Evolutionary conservation across 2,797 vertebrate genomes (phyloP).

Genomic region (Ambastaia sidthimunki): DNA sequence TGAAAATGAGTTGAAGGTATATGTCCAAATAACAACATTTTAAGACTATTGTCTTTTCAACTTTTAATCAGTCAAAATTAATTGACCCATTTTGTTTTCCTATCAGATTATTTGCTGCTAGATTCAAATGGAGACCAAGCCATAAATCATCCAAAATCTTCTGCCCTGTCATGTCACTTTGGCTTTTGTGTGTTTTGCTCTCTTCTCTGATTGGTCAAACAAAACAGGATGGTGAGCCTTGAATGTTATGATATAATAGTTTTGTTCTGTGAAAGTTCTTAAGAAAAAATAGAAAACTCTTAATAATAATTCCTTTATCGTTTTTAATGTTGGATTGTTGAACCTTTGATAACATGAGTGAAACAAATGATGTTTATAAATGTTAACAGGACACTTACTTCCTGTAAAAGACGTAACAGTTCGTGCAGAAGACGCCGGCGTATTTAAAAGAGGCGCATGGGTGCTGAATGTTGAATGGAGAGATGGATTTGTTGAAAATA

Average conservation of each 20-base stretch:
- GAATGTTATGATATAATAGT: not conserved
- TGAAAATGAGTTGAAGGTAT: too few relatives aligned
- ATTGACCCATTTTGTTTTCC: conserved; percentile 11
- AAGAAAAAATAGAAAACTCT: not conserved
- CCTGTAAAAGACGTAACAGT: conserved; percentile 20
- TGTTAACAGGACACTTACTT: conserved; percentile 28
- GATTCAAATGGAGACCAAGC: not conserved
- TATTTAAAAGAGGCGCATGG: not conserved
- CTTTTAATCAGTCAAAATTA: not conserved
- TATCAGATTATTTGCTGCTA: not conserved
- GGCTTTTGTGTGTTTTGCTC: conserved; percentile 56
- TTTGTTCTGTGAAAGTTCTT: too few relatives aligned
- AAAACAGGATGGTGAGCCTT: conserved; percentile 60
- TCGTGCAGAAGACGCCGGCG: not conserved
- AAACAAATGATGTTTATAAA: conserved; percentile 21
- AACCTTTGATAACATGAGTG: not conserved
- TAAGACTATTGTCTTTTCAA: not conserved
- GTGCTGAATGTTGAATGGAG: conserved; percentile 63
- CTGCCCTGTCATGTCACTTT: conserved; percentile 18
- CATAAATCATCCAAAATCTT: not conserved
- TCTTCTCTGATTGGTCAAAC: conserved; percentile 27
- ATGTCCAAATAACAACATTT: not conserved
- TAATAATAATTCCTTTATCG: too few relatives aligned
- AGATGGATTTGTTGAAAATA: conserved; percentile 55
- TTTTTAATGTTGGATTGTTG: not conserved